These are phyloP conservation scores for Pitangus sulphuratus DNA, from an alignment of 2,797 vertebrate genomes.

Conservation along the genomic window DNA sequence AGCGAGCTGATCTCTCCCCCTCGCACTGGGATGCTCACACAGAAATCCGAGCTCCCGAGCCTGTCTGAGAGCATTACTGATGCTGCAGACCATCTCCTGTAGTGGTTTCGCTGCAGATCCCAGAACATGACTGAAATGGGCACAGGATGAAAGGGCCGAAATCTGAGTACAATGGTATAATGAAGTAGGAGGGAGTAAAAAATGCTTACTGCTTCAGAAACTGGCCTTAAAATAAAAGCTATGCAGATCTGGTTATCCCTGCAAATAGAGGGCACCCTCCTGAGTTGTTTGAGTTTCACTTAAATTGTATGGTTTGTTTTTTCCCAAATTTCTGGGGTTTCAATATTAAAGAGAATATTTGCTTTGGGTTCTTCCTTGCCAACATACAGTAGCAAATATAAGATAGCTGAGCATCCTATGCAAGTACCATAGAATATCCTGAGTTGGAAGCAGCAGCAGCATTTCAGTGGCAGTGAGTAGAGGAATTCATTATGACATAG, in stretches of 20 bases:
- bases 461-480: neutral
- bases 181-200: slow-evolving; percentile 63
- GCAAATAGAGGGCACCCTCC: slow-evolving; percentile 68
- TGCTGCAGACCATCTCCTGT: slow-evolving; percentile 62
- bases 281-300: slow-evolving; percentile 55
- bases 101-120: slow-evolving; percentile 57
- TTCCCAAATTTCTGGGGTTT: slow-evolving; percentile 51
- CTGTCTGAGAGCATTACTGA: slow-evolving; percentile 52
- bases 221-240: slow-evolving; percentile 65
- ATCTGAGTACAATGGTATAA: slow-evolving; percentile 67
- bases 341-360: slow-evolving; percentile 55
- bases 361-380: neutral
- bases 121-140: slow-evolving; percentile 67
- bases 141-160: slow-evolving; percentile 60
- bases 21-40: slow-evolving; percentile 17
- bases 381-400: neutral
- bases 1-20: slow-evolving; percentile 16
- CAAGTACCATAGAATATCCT: neutral
- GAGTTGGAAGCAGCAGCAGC: neutral
- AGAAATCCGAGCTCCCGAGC: slow-evolving; percentile 31
- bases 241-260: slow-evolving; percentile 50
- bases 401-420: neutral
- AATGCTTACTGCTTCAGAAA: slow-evolving; percentile 68
- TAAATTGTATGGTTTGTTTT: slow-evolving; percentile 57
- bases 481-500: neutral